Evolutionary conservation across 2,113 vertebrate genomes (phyloP).

Genomic region (Recurvirostra avosetta): DNA sequence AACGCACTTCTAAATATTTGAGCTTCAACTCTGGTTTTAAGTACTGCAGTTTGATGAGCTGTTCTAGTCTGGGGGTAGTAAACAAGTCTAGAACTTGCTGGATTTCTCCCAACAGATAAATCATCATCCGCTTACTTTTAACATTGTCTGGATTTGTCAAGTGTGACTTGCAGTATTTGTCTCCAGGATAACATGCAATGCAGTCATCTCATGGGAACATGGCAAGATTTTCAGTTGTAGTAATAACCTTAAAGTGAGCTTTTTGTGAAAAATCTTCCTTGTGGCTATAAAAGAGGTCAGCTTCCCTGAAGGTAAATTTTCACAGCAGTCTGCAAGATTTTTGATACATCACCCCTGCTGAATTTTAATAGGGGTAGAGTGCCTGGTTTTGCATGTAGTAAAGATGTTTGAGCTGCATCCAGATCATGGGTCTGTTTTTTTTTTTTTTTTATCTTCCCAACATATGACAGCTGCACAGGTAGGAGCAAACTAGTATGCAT

Average conservation of each 20-base stretch:
- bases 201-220: background rate
- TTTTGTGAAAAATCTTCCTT: background rate
- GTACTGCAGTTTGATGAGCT: constrained; percentile 20
- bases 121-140: background rate
- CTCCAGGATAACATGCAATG: background rate
- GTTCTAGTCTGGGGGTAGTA: constrained; percentile 39
- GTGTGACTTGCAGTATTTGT: background rate
- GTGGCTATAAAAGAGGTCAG: background rate
- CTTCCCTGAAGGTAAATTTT: background rate
- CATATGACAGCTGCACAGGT: background rate
- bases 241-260: background rate
- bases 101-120: constrained; percentile 37
- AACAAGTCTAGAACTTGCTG: constrained; percentile 32
- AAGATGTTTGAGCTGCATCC: constrained; percentile 2
- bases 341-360: background rate
- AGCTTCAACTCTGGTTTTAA: background rate
- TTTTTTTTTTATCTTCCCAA: background rate
- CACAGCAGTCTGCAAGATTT: background rate
- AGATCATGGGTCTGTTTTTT: background rate
- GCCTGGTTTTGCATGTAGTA: background rate
- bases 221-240: background rate
- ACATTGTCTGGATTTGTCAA: background rate
- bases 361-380: background rate
- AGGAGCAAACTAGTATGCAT: background rate
- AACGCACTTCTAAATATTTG: background rate